A percentile compares a stretch with the other conserved stretches of the same genome.
These are phyloP conservation scores for Trididemnum clinides DNA, from an alignment of 23 tunicate genomes.

Conservation along the genomic window DNA sequence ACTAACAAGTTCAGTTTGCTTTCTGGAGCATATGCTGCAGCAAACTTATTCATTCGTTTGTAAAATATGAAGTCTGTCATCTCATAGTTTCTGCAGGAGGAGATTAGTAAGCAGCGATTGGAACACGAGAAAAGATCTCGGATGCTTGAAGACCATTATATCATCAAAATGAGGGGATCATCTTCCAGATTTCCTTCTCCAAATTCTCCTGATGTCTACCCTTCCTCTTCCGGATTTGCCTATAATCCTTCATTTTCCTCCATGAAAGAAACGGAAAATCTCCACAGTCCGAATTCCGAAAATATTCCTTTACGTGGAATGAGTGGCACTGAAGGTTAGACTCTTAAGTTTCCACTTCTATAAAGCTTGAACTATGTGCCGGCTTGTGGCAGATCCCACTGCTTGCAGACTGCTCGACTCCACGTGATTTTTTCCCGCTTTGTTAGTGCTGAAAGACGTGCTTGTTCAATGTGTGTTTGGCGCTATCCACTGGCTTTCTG, in stretches of 20 bases:
- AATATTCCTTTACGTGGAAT: not conserved
- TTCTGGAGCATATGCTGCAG: no score
- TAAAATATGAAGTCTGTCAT: no score
- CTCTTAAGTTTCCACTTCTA: no score
- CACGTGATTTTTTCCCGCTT: no score
- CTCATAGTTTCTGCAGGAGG: conserved; percentile 42
- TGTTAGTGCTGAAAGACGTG: no score
- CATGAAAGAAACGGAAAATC: conserved; percentile 17
- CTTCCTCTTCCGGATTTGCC: not conserved
- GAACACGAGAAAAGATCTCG: conserved; percentile 76
- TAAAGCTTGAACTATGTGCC: no score
- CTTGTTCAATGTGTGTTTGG: no score
- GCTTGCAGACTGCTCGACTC: no score
- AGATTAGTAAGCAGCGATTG: conserved; percentile 57
- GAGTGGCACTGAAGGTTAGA: conserved; percentile 20
- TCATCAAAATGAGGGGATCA: conserved; percentile 56
- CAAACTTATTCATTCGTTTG: no score
- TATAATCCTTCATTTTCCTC: conserved; percentile 29
- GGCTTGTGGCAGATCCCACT: no score
- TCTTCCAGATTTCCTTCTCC: conserved; percentile 24
- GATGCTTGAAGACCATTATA: conserved; percentile 76
- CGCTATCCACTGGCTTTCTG: no score
- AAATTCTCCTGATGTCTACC: not conserved
- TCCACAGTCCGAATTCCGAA: not conserved
- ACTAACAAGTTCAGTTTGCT: no score